phyloP scores from a whole-genome alignment of 2,113 vertebrate genomes.

The Turdus rufiventris region DNA sequence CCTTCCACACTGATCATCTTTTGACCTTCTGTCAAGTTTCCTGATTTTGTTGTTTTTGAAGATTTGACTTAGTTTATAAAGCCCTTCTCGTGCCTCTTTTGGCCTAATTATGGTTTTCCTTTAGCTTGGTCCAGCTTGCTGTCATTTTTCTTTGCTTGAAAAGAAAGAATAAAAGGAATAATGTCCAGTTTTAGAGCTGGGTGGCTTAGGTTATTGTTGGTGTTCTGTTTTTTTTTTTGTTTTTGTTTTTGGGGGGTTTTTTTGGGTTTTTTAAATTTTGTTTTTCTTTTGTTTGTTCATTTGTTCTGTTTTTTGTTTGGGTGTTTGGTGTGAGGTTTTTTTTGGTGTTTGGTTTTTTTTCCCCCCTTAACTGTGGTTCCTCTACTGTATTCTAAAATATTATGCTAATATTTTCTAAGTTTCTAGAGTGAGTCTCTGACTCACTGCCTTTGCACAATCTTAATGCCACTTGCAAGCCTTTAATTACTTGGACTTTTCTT shows the following conservation, averaged over 20 bases:
- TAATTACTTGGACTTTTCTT: background rate
- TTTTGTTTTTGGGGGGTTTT: too few relatives aligned
- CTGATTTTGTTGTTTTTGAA: background rate
- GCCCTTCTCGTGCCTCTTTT: background rate
- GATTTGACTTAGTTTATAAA: background rate
- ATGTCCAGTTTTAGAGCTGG: background rate
- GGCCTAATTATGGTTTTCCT: background rate
- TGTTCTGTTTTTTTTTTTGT: too few relatives aligned
- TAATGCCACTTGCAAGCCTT: background rate
- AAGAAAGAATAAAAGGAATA: background rate
- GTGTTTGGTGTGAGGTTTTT: background rate
- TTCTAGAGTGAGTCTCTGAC: background rate
- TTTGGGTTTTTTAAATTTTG: too few relatives aligned
- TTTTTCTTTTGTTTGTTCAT: too few relatives aligned
- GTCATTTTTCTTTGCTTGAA: background rate
- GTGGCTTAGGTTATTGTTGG: background rate
- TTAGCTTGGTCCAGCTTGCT: background rate
- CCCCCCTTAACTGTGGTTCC: background rate
- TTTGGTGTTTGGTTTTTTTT: too few relatives aligned
- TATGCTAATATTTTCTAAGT: background rate
- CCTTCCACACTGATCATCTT: background rate
- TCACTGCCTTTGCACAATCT: background rate
- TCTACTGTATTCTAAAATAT: background rate
- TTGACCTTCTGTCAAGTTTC: background rate
- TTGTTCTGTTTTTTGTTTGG: background rate